Evolutionary conservation across 2,888 invertebrate genomes (phyloP).

Genomic region (Ceraclea dissimilis): DNA sequence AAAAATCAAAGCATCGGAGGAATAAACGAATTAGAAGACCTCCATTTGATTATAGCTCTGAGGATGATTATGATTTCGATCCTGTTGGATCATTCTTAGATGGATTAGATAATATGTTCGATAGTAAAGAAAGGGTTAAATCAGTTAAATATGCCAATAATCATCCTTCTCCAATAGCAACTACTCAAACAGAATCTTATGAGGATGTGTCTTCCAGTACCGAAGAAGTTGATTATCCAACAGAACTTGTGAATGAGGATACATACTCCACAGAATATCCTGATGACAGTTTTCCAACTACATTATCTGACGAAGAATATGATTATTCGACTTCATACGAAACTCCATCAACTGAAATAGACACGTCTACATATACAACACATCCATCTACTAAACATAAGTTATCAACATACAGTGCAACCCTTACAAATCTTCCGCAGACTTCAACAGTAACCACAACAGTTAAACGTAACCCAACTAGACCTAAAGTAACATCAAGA

Average conservation of each 20-base stretch:
- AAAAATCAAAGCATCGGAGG: slow-evolving; percentile 8
- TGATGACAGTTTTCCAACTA: neutral
- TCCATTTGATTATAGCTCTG: slow-evolving; percentile 2
- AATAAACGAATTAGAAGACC: neutral
- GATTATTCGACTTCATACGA: neutral
- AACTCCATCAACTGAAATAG: neutral
- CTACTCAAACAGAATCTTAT: neutral
- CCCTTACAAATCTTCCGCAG: neutral
- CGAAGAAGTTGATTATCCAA: neutral
- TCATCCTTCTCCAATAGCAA: neutral
- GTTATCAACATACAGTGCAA: too few relatives aligned
- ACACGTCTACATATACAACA: neutral
- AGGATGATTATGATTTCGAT: slow-evolving; percentile 20
- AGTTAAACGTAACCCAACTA: neutral
- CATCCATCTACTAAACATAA: too few relatives aligned
- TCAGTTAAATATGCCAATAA: neutral
- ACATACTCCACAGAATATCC: neutral
- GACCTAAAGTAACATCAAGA: neutral
- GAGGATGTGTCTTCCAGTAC: neutral
- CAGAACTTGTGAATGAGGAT: neutral
- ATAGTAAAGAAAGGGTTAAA: slow-evolving; percentile 1
- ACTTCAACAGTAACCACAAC: neutral
- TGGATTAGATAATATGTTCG: slow-evolving; percentile 17
- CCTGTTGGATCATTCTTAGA: slow-evolving; percentile 19
- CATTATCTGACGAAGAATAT: neutral